Evolutionary conservation across 1,140 invertebrate species (phyloP).

Genomic region (Calephelis virginiensis): DNA sequence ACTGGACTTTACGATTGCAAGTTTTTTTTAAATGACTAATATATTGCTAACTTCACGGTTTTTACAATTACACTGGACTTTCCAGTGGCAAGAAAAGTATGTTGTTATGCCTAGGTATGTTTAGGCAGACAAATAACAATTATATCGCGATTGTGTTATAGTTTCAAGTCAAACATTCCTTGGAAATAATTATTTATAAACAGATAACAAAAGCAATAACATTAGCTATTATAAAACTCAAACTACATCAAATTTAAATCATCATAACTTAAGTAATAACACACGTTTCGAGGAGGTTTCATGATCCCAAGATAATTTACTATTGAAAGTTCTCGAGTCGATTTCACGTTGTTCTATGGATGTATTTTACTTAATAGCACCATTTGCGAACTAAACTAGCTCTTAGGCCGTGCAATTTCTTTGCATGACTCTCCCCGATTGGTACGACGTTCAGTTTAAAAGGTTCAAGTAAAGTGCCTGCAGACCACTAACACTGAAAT

Average conservation of each 20-base stretch:
- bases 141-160: too few species aligned
- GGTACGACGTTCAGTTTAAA: slow-evolving; percentile 35
- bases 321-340: slow-evolving; percentile 12
- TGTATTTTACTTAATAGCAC: slow-evolving; percentile 23
- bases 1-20: too few species aligned
- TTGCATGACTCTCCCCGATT: slow-evolving; percentile 27
- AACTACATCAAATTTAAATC: slow-evolving; percentile 6
- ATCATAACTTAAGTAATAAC: background rate
- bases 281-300: slow-evolving; percentile 7
- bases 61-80: too few species aligned
- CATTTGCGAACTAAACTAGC: slow-evolving; percentile 16
- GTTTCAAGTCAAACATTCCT: background rate
- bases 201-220: slow-evolving; percentile 1
- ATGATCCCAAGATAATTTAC: slow-evolving; percentile 12
- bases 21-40: too few species aligned
- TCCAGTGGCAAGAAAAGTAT: too few species aligned
- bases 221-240: slow-evolving; percentile 10
- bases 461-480: slow-evolving; percentile 49
- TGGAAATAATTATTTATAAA: background rate
- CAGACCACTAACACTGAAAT: slow-evolving; percentile 62
- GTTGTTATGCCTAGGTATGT: too few species aligned
- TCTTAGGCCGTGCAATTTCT: slow-evolving; percentile 45
- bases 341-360: slow-evolving; percentile 16
- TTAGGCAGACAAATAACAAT: too few species aligned
- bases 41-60: too few species aligned